Percentiles rank a stretch among this genome's conserved stretches.
phyloP scores from a whole-genome alignment of 2,888 invertebrate species.

The Acanthosoma haemorrhoidale region DNA sequence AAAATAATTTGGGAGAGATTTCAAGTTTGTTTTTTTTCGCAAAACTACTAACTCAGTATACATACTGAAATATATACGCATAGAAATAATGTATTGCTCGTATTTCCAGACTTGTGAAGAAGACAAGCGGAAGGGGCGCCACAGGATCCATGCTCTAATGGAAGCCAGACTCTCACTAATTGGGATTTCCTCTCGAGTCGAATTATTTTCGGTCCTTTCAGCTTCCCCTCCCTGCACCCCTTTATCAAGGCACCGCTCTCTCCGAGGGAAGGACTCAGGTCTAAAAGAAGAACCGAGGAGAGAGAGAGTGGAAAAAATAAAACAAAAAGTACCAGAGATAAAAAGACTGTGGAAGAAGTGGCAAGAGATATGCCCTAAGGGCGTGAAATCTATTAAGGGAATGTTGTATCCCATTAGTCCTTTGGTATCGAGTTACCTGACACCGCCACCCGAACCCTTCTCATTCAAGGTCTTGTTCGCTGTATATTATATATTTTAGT shows the following conservation, averaged over 20 bases:
- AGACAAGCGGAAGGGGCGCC: not conserved
- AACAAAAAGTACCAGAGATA: not conserved
- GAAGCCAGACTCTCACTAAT: conserved; percentile 12
- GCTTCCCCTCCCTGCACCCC: too few relatives aligned
- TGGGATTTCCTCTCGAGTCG: not conserved
- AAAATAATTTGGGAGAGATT: too few relatives aligned
- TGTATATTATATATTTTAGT: too few relatives aligned
- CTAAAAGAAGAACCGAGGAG: not conserved
- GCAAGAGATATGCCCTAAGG: not conserved
- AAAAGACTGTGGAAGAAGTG: conserved; percentile 5
- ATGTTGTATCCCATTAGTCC: conserved; percentile 1
- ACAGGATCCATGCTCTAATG: not conserved
- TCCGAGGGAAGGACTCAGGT: not conserved
- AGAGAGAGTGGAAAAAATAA: too few relatives aligned
- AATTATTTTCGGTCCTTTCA: not conserved
- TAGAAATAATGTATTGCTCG: too few relatives aligned
- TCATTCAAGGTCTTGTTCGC: too few relatives aligned
- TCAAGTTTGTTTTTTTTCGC: too few relatives aligned
- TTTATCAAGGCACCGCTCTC: not conserved
- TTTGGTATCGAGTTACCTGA: not conserved
- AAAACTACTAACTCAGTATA: too few relatives aligned
- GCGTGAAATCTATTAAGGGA: conserved; percentile 12
- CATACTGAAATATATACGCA: not conserved
- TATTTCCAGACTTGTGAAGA: not conserved
- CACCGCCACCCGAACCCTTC: not conserved